Evolutionary conservation across 2,888 invertebrate species (phyloP).

Genomic region (Halictus quadricinctus): DNA sequence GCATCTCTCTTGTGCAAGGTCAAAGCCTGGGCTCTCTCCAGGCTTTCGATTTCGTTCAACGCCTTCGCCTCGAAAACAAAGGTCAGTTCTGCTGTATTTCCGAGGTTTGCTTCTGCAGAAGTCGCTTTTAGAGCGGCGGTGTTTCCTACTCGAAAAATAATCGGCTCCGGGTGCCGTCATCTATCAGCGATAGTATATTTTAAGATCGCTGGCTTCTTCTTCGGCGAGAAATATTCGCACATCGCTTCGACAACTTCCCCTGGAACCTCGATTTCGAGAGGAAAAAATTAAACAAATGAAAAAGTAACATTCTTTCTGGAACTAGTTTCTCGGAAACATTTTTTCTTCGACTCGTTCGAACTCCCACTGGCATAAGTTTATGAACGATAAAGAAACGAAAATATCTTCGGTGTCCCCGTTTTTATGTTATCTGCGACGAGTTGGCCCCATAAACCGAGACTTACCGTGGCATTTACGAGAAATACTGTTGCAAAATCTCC

Average conservation of each 20-base stretch:
- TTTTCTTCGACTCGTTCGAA: no score
- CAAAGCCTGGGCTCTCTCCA: constrained; percentile 18
- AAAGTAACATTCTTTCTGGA: neutral
- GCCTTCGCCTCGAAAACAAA: constrained; percentile 31
- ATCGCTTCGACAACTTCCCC: neutral
- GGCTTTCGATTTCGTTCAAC: constrained; percentile 35
- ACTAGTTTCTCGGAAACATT: neutral
- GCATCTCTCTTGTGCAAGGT: constrained; percentile 35
- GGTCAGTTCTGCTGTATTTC: constrained; percentile 35
- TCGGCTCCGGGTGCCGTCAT: constrained; percentile 20
- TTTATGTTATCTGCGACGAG: constrained; percentile 52
- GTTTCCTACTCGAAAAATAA: constrained; percentile 47
- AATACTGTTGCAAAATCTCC: constrained; percentile 50
- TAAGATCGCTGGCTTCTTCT: constrained; percentile 2
- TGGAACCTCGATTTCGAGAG: neutral
- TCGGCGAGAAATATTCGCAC: neutral
- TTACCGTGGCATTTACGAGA: constrained; percentile 62
- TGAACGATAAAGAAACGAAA: neutral
- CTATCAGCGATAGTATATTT: constrained; percentile 37
- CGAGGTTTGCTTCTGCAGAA: constrained; percentile 46
- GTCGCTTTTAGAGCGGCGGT: constrained; percentile 25
- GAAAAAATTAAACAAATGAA: neutral
- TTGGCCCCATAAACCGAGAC: constrained; percentile 52
- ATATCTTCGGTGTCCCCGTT: constrained; percentile 28
- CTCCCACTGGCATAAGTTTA: neutral